These are phyloP conservation scores for Onthophagus sagittarius DNA, from an alignment of 2,888 invertebrate species.

Conservation along the genomic window DNA sequence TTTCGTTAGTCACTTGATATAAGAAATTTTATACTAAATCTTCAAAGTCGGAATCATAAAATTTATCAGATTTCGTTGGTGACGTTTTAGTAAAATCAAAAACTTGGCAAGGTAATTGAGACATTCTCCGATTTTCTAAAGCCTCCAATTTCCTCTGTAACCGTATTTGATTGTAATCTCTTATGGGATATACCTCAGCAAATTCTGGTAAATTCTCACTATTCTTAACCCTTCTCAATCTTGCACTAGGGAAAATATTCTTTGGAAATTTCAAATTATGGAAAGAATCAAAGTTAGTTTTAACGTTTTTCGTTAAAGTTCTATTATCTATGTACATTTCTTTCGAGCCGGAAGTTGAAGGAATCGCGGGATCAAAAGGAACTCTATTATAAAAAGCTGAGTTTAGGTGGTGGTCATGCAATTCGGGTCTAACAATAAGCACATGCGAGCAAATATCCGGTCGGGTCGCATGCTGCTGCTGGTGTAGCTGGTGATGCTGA, in stretches of 20 bases:
- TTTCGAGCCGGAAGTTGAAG: background rate
- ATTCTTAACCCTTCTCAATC: background rate
- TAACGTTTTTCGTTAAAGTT: background rate
- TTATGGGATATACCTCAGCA: background rate
- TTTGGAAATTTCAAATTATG: slow-evolving; percentile 4
- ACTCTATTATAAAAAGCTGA: too few relatives aligned
- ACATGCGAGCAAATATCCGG: background rate
- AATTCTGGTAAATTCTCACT: slow-evolving; percentile 9
- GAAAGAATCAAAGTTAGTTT: background rate
- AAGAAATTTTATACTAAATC: slow-evolving; percentile 16
- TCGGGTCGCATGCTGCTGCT: slow-evolving; percentile 3
- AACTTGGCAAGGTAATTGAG: slow-evolving; percentile 18
- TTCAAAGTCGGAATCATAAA: slow-evolving; percentile 12
- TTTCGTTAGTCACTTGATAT: too few relatives aligned
- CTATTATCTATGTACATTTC: background rate
- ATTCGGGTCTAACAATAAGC: background rate
- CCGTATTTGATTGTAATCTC: slow-evolving; percentile 2
- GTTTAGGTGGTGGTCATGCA: background rate
- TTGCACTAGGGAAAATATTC: slow-evolving; percentile 2
- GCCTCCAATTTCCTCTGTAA: slow-evolving; percentile 17
- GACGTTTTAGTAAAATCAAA: slow-evolving; percentile 18
- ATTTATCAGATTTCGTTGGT: background rate
- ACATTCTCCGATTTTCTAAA: slow-evolving; percentile 17
- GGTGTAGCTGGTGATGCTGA: slow-evolving; percentile 7
- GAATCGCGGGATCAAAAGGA: background rate